These are phyloP conservation scores for Euclidia mi DNA, from an alignment of 2,888 invertebrate species.

Conservation along the genomic window DNA sequence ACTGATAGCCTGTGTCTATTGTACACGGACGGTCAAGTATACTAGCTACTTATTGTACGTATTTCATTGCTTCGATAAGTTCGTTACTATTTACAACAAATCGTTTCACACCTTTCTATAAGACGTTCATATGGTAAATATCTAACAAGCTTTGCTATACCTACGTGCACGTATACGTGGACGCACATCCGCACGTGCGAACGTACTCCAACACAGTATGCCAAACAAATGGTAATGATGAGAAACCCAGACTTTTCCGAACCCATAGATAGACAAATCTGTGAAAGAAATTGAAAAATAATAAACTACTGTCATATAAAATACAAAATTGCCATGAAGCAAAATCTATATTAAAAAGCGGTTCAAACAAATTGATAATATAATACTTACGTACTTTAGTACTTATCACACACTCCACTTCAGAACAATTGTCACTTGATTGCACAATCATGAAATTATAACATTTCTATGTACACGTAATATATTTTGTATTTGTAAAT, in stretches of 20 bases:
- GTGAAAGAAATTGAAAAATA: constrained; percentile 5
- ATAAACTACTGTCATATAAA: not conserved
- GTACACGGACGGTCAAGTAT: too few relatives aligned
- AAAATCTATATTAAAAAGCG: constrained; percentile 3
- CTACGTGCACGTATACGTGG: too few relatives aligned
- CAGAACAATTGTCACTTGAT: not conserved
- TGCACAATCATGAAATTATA: not conserved
- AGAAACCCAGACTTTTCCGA: not conserved
- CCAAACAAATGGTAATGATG: not conserved
- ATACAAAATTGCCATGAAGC: not conserved
- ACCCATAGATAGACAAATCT: constrained; percentile 12
- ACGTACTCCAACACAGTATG: too few relatives aligned
- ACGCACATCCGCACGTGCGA: too few relatives aligned
- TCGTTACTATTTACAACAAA: too few relatives aligned
- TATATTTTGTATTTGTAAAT: not conserved
- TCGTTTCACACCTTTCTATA: too few relatives aligned
- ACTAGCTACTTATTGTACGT: too few relatives aligned
- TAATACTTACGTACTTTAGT: constrained; percentile 2
- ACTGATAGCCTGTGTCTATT: too few relatives aligned
- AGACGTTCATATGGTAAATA: too few relatives aligned
- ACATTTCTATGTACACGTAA: not conserved
- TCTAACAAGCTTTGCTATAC: too few relatives aligned
- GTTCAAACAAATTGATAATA: not conserved
- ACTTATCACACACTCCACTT: not conserved
- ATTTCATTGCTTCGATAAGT: too few relatives aligned